These are phyloP conservation scores for Mesorhabditis sp. DNA, from an alignment of 2,888 invertebrate genomes.

Conservation along the genomic window DNA sequence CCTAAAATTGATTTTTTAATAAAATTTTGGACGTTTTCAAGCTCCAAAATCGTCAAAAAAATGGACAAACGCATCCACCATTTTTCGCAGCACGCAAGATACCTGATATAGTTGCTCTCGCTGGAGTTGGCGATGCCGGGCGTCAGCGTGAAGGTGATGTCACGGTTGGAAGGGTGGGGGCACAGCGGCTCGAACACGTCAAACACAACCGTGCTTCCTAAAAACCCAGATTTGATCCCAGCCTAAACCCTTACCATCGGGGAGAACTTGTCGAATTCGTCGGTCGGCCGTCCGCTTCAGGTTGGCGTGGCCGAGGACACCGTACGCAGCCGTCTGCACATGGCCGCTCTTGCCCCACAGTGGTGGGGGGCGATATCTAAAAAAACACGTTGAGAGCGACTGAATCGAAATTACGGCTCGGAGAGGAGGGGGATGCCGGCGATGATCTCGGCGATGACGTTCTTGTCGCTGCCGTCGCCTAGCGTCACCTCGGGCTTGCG, in stretches of 20 bases:
- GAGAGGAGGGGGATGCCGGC: neutral
- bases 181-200: constrained; percentile 81
- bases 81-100: constrained; percentile 80
- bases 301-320: constrained; percentile 70
- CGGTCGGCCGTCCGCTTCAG: constrained; percentile 66
- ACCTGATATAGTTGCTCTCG: constrained; percentile 87
- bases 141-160: constrained; percentile 71
- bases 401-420: neutral
- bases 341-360: constrained; percentile 94
- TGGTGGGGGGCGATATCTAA: constrained; percentile 40
- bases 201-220: constrained; percentile 79
- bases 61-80: no score
- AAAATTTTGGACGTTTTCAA: neutral
- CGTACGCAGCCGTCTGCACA: constrained; percentile 86
- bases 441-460: neutral
- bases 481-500: neutral
- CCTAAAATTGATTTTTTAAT: neutral
- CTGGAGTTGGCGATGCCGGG: constrained; percentile 91
- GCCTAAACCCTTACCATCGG: constrained; percentile 6
- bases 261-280: constrained; percentile 6
- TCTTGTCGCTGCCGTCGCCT: neutral
- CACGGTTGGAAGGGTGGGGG: constrained; percentile 10
- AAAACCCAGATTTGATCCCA: constrained; percentile 61
- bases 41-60: neutral
- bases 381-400: neutral